These are phyloP conservation scores for Myocastor coypus DNA, from an alignment of 2,113 vertebrate species.

Conservation along the genomic window DNA sequence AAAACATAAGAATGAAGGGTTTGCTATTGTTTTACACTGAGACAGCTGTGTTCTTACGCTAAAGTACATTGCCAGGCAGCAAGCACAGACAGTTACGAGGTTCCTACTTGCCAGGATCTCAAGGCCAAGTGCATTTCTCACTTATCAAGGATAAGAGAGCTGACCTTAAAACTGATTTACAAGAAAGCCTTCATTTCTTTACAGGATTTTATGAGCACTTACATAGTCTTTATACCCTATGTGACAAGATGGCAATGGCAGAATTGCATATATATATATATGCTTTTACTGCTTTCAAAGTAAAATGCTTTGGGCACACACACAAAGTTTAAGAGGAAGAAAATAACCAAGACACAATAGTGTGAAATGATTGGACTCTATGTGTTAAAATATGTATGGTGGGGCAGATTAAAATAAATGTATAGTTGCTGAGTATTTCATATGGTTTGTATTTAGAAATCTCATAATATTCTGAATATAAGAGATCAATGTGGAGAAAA, in stretches of 20 bases:
- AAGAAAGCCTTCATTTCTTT: constrained; percentile 37
- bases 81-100: neutral
- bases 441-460: neutral
- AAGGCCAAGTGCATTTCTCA: constrained; percentile 25
- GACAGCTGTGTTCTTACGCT: neutral
- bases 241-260: constrained; percentile 12
- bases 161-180: constrained; percentile 38
- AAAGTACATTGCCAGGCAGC: constrained; percentile 4
- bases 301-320: neutral
- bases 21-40: neutral
- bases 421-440: neutral
- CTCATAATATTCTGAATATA: neutral
- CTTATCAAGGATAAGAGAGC: neutral
- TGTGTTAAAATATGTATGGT: neutral
- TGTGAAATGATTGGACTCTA: neutral
- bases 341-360: neutral
- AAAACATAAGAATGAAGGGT: neutral
- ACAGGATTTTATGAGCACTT: constrained; percentile 39
- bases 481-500: neutral
- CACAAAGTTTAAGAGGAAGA: neutral
- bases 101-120: neutral
- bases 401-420: neutral
- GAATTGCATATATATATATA: neutral
- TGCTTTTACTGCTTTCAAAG: constrained; percentile 28
- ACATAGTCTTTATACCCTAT: constrained; percentile 34